Conservation (phyloP, 2,797 vertebrate genomes). For the Luscinia megarhynchos region DNA sequence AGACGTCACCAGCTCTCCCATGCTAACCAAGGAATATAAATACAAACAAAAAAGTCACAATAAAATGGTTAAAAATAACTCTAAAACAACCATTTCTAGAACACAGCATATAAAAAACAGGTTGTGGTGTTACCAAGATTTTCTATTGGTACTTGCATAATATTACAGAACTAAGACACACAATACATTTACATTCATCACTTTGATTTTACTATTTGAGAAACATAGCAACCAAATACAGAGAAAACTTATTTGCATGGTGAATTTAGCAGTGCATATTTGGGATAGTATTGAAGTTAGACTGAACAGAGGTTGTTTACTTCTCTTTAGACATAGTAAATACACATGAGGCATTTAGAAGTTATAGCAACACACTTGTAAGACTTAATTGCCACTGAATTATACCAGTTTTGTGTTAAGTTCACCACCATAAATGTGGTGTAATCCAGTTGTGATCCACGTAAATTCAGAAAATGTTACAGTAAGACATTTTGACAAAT, state of each 20-base stretch:
- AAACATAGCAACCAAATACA: neutral
- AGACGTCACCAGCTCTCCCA: neutral
- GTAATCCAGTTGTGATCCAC: neutral
- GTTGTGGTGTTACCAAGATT: neutral
- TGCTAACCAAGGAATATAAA: conserved; percentile 29
- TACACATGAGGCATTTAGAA: neutral
- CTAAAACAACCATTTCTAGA: conserved; percentile 51
- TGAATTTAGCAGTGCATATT: neutral
- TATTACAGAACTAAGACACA: neutral
- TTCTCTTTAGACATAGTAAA: neutral
- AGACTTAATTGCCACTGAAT: neutral
- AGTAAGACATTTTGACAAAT: neutral
- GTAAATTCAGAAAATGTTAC: neutral
- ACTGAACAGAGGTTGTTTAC: neutral
- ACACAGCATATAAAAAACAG: neutral
- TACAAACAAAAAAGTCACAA: conserved; percentile 45
- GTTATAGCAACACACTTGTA: neutral
- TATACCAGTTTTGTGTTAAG: neutral
- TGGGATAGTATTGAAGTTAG: neutral
- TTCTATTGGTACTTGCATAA: neutral
- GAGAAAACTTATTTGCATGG: neutral
- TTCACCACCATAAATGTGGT: neutral
- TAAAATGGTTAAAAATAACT: conserved; percentile 62
- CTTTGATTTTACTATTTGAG: neutral
- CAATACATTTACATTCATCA: neutral